Evolutionary conservation across 2,113 vertebrate genomes (phyloP).

Genomic region (Oryzias celebensis): DNA sequence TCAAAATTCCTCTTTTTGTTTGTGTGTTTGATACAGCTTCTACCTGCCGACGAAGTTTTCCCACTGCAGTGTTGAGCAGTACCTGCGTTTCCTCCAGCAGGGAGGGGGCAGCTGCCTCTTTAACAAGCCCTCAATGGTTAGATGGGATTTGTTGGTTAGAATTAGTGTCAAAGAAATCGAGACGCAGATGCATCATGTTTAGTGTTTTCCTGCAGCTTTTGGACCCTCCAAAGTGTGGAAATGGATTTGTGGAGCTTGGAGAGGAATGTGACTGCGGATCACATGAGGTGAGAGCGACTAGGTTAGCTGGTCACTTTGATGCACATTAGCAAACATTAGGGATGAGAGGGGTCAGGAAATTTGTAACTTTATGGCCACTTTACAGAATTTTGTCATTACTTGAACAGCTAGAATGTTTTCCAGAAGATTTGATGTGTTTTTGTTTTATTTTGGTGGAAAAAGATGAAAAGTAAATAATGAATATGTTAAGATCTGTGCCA

Average conservation of each 20-base stretch:
- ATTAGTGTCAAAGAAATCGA: too few species aligned
- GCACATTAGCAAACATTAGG: too few species aligned
- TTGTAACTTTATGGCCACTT: too few species aligned
- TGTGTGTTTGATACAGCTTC: slow-evolving; percentile 72
- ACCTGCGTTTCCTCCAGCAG: slow-evolving; percentile 89
- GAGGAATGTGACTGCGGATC: slow-evolving; percentile 97
- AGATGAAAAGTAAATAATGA: too few species aligned
- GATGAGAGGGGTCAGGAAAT: too few species aligned
- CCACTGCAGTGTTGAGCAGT: slow-evolving; percentile 94
- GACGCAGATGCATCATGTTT: background rate
- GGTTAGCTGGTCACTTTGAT: background rate
- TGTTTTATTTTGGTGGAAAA: too few species aligned
- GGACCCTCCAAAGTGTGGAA: slow-evolving; percentile 92
- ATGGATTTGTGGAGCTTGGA: slow-evolving; percentile 91
- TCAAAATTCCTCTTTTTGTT: background rate
- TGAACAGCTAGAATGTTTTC: too few species aligned
- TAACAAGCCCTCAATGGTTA: slow-evolving; percentile 95
- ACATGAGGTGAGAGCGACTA: slow-evolving; percentile 79
- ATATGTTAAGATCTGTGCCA: too few species aligned
- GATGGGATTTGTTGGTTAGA: background rate
- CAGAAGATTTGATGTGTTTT: too few species aligned
- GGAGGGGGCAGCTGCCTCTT: slow-evolving; percentile 96
- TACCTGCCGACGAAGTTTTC: slow-evolving; percentile 95
- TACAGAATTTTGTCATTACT: too few species aligned
- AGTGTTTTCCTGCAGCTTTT: slow-evolving; percentile 76